Conservation (phyloP, 2,113 vertebrate species). For the Scortum barcoo region DNA sequence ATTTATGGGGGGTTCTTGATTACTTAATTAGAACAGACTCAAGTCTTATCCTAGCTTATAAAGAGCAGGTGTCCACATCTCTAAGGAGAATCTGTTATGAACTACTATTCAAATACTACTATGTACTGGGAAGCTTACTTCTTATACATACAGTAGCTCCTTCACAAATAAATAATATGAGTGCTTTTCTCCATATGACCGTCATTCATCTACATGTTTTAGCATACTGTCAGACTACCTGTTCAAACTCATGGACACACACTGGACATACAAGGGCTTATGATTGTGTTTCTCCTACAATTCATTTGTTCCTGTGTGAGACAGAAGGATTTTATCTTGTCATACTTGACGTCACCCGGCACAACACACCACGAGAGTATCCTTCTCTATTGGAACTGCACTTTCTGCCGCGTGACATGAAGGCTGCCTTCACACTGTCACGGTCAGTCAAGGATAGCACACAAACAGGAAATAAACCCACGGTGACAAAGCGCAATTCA, state of each 20-base stretch:
- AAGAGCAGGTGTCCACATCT: background rate
- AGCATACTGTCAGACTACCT: conserved; percentile 8
- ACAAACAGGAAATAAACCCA: conserved; percentile 71
- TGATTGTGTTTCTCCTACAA: conserved; percentile 24
- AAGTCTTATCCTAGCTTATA: background rate
- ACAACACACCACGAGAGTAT: conserved; percentile 40
- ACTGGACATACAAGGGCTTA: background rate
- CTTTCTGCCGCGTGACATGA: conserved; percentile 57
- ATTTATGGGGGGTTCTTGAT: background rate
- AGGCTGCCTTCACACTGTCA: conserved; percentile 64
- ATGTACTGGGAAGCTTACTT: background rate
- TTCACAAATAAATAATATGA: conserved; percentile 8
- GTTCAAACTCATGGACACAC: background rate
- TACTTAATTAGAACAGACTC: background rate
- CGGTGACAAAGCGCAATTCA: conserved; percentile 63
- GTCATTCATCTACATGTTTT: conserved; percentile 5
- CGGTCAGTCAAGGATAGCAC: conserved; percentile 58
- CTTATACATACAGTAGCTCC: background rate
- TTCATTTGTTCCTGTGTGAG: conserved; percentile 23
- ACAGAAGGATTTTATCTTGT: conserved; percentile 47
- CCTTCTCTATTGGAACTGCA: conserved; percentile 34
- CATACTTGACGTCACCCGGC: conserved; percentile 35
- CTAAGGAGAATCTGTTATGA: background rate
- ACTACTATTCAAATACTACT: background rate
- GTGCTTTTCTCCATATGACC: background rate